phyloP scores from a whole-genome alignment of 2,797 vertebrate genomes.

The Numenius phaeopus region DNA sequence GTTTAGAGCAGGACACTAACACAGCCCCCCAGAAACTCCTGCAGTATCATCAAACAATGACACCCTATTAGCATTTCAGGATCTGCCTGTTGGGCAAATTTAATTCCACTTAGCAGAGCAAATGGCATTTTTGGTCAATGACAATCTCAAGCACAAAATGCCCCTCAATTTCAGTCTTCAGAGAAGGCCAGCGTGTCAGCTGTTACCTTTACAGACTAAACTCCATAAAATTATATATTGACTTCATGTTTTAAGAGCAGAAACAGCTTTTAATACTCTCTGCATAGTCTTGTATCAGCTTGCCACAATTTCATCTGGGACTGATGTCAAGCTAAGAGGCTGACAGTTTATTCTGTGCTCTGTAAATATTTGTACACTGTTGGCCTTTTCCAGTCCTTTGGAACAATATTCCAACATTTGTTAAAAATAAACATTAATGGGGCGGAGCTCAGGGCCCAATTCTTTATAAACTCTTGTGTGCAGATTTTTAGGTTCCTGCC shows the following conservation, averaged over 20 bases:
- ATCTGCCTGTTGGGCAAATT: neutral
- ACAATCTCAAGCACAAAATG: neutral
- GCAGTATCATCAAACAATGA: neutral
- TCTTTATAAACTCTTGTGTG: neutral
- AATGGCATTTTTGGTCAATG: neutral
- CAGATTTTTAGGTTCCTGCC: neutral
- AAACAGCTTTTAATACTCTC: conserved; percentile 51
- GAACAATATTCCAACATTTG: conserved; percentile 60
- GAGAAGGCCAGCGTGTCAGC: neutral
- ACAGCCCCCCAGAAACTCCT: neutral
- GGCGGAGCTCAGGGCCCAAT: neutral
- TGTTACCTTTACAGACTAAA: neutral
- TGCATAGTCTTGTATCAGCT: conserved; percentile 5
- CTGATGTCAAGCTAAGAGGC: conserved; percentile 64
- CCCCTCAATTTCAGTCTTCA: neutral
- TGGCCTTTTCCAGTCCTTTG: conserved; percentile 59
- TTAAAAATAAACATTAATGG: conserved; percentile 55
- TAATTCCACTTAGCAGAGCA: neutral
- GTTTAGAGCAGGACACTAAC: neutral
- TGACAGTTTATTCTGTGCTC: conserved; percentile 63
- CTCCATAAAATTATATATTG: neutral
- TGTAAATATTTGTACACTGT: conserved; percentile 72
- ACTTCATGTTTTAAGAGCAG: neutral
- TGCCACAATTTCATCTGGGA: conserved; percentile 40
- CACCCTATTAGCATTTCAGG: neutral